These are phyloP conservation scores for Elmis aenea DNA, from an alignment of 2,888 invertebrate species.

Conservation along the genomic window DNA sequence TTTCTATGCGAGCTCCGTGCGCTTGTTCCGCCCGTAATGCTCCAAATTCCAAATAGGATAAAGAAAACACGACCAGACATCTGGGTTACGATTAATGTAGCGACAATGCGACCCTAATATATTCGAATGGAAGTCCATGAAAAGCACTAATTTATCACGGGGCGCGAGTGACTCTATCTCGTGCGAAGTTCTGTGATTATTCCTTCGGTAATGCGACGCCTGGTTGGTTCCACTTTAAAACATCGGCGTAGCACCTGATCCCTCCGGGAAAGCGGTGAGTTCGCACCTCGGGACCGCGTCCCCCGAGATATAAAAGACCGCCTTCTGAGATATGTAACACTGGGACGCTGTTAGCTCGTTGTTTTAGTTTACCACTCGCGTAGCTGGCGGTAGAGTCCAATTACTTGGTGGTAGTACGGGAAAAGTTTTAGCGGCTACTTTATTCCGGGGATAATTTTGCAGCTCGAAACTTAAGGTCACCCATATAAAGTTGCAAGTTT, in stretches of 20 bases:
- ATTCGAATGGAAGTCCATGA: constrained; percentile 31
- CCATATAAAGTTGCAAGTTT: no score
- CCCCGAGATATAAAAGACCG: constrained; percentile 14
- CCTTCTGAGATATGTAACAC: constrained; percentile 17
- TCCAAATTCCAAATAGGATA: no score
- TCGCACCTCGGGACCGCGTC: constrained; percentile 23
- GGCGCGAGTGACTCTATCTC: constrained; percentile 14
- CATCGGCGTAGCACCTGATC: constrained; percentile 32
- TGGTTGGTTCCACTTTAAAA: constrained; percentile 33
- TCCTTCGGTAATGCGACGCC: constrained; percentile 29
- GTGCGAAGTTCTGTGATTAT: constrained; percentile 23
- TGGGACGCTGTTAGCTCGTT: constrained; percentile 13
- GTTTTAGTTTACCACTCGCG: constrained; percentile 11
- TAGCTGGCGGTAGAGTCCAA: no score
- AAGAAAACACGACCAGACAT: constrained; percentile 29
- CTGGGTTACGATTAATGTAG: constrained; percentile 36
- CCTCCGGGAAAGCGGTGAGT: constrained; percentile 21
- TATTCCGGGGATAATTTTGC: no score
- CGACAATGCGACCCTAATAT: constrained; percentile 37
- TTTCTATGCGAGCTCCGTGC: no score
- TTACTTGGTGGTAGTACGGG: no score
- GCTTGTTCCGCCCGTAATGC: no score
- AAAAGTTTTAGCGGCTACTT: no score
- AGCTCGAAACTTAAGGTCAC: no score
- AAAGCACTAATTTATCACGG: constrained; percentile 34